Evolutionary conservation across 1,140 invertebrate genomes (phyloP), one percentile per base, ranked within the genome.

Genomic region (Trachymyrmex cornetzi): DNA sequence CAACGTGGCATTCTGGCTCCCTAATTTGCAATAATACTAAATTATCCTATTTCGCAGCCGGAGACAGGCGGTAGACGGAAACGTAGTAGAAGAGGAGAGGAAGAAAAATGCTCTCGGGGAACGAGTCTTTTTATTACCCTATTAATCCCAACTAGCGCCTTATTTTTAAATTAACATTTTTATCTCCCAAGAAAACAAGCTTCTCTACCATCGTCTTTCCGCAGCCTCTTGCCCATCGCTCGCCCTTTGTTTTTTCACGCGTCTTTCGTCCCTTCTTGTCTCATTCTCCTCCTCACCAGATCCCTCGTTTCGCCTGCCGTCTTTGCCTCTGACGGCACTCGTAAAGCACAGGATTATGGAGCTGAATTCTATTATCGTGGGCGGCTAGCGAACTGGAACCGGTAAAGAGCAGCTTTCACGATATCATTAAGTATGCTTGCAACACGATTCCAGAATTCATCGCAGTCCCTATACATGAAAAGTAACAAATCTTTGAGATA

Each of bases 81-180:
- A 85, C 69, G 86, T 11, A 86, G 88, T 57, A 74, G 80, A 88
- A 86, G 67, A 86, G 59, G 87, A 91, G 89, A 91, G 86, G 77
- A 92, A 92, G 88, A 92, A 88, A 91, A 90, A 89, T 91, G 89
- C 87, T 86, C 64, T 55, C 67, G 75, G 87, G 81, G 87, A 88
- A 93, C 89, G 90, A 90, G 89, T 84, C 91, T 93, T 94, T 94
- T 94, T 94, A 94, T 93, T 94, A 92, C 89, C 92, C 94, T 94
- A 94, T 94, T 94, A 94, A 94, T 94, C 90, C 92, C 93, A 94
- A 94, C 93, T 94, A 94, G 94, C 92, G 89, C 93, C 92, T 94
- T 94, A 94, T 94, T 94, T 94, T 94, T 93, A 94, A 94, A 94
- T 94, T 94, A 94, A 94, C 94, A 94, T 94, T 94, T 94, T 94